Evolutionary conservation across 2,113 vertebrate species (phyloP).

Genomic region (Eidolon helvum): DNA sequence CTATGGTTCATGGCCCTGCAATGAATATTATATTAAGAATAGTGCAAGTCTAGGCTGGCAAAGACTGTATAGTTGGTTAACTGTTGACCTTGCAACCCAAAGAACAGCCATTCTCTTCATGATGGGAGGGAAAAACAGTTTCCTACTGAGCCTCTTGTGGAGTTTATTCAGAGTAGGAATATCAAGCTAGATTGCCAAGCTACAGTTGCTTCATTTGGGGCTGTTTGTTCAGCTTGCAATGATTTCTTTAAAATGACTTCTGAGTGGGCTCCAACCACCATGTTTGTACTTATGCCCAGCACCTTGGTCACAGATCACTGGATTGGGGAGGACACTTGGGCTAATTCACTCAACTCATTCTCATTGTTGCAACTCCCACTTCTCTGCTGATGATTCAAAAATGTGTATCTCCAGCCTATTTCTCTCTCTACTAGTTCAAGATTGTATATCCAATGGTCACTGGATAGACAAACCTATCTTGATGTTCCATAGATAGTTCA

Average conservation of each 20-base stretch:
- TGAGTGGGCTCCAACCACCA: not conserved
- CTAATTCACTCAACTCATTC: not conserved
- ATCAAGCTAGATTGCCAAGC: not conserved
- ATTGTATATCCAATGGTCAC: not conserved
- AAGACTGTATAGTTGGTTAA: not conserved
- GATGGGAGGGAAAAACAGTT: not conserved
- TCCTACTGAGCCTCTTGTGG: not conserved
- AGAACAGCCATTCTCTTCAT: not conserved
- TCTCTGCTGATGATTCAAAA: not conserved
- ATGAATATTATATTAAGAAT: not conserved
- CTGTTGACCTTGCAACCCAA: not conserved
- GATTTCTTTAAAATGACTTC: not conserved
- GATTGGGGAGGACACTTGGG: not conserved
- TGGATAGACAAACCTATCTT: not conserved
- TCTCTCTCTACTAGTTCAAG: not conserved
- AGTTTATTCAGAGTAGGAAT: too few relatives aligned
- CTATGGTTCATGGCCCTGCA: not conserved
- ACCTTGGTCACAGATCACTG: not conserved
- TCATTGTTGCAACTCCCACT: not conserved
- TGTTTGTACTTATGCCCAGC: not conserved
- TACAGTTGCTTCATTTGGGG: not conserved
- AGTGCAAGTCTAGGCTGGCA: not conserved
- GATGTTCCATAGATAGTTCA: not conserved
- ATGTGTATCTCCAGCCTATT: not conserved
- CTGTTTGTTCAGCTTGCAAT: not conserved